Conservation (phyloP, 2,113 vertebrate species). For the Noturus placidus region DNA sequence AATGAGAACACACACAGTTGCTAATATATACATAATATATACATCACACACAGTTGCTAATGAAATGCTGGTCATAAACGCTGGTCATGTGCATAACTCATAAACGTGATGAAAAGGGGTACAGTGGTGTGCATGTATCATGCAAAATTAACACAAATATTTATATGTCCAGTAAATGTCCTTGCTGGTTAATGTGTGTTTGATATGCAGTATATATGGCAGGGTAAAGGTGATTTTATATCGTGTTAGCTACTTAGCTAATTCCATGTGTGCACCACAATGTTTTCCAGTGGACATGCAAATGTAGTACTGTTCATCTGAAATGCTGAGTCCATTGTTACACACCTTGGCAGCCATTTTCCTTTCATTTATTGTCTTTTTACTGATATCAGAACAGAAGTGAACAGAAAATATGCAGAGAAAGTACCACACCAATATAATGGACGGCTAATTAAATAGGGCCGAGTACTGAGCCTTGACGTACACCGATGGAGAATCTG, state of each 20-base stretch:
- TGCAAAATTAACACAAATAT: not conserved
- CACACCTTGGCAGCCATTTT: not conserved
- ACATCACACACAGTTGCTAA: not conserved
- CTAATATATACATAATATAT: no score
- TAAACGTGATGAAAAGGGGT: conserved; percentile 17
- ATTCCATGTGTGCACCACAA: not conserved
- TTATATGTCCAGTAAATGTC: not conserved
- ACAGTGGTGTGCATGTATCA: not conserved
- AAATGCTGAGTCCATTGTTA: not conserved
- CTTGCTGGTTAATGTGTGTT: not conserved
- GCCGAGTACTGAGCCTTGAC: not conserved
- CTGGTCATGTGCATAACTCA: not conserved
- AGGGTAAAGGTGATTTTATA: not conserved
- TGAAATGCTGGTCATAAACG: not conserved
- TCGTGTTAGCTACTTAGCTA: not conserved
- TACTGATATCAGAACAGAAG: not conserved
- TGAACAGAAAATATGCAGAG: not conserved
- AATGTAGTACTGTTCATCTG: not conserved
- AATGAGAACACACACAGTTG: not conserved
- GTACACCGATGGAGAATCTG: not conserved
- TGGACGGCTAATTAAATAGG: not conserved
- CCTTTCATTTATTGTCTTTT: not conserved
- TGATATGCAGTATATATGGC: not conserved
- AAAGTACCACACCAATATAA: not conserved
- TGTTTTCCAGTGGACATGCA: not conserved